Evolutionary conservation across 2,797 vertebrate genomes (phyloP), one percentile per base, ranked within the genome.

Genomic region (Scolopax bukidnonensis): DNA sequence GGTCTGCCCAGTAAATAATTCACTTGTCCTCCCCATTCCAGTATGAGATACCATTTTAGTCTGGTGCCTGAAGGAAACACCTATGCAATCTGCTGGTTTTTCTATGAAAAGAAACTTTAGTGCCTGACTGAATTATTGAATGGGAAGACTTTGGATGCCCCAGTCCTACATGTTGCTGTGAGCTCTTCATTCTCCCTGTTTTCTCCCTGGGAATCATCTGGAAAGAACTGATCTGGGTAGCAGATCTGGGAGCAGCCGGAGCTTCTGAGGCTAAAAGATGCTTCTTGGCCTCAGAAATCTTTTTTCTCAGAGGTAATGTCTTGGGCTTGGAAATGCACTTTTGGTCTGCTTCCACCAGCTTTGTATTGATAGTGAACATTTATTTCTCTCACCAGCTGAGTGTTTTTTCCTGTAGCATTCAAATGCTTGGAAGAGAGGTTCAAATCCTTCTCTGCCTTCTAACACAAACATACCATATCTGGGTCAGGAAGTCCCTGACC

Each of bases 401-500:
- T 75, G 61, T 33, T 94, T 94, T 91, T 77, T 71, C 51, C 83
- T 41, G 15, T 61, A 93, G 61, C 59, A 75, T 90, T 87, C 65
- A 92, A 80, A 87, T 84, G 50, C 87, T 87, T 86, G 64, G 73
- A 91, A 84, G 10, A 77, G 87, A 89, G 51, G 32, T 78, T 93
- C 68, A 91, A 75, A 87, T 92, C 64, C 51, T 69, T 75, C 64
- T 74, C 68, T 91, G 84, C 75, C 48, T 93, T 89, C 86, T 89
- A 95, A 93, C 45, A 89, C 90, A 96, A 96, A 95, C 86, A 96
- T 40, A 54, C 36, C 45, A 11, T 95, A 90, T 89, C 84, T 96
- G 68, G 86, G 92, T 92, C 96, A 93, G 71, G 78, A 85, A 89
- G 90, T 74, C 86, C 68, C 92, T 96, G 95, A 96, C 90, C 96